These are phyloP conservation scores for Poeciliopsis turrubarensis DNA, from an alignment of 2,113 vertebrate genomes.

Conservation along the genomic window DNA sequence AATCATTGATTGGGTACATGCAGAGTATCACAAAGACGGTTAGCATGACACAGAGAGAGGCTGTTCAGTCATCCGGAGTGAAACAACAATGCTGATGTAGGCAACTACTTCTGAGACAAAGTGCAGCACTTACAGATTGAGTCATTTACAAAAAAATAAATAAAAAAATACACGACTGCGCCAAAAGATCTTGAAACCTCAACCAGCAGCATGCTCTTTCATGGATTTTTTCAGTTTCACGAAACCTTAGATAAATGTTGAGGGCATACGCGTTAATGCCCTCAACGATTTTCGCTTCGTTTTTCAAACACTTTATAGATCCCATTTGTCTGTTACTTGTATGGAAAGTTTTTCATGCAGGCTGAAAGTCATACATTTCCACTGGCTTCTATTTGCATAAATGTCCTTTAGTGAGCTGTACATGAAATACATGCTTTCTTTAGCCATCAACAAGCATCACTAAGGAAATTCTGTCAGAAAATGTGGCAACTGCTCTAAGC, in stretches of 20 bases:
- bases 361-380: too few species aligned
- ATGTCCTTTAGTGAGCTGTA: too few species aligned
- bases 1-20: slow-evolving; percentile 67
- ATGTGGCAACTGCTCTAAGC: too few species aligned
- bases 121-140: slow-evolving; percentile 1
- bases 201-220: too few species aligned
- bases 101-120: background rate
- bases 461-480: too few species aligned
- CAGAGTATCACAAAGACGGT: slow-evolving; percentile 35
- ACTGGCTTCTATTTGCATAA: too few species aligned
- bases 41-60: slow-evolving; percentile 41
- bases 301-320: too few species aligned
- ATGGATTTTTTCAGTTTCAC: too few species aligned
- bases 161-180: too few species aligned
- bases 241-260: background rate
- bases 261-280: background rate
- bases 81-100: slow-evolving; percentile 2
- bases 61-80: slow-evolving; percentile 18
- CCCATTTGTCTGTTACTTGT: background rate
- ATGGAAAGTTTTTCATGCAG: background rate
- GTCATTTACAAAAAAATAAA: background rate
- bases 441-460: too few species aligned
- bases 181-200: too few species aligned
- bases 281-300: background rate
- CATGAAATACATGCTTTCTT: too few species aligned